Conservation (phyloP, 2,888 invertebrate species). For the Ditula angustiorana region DNA sequence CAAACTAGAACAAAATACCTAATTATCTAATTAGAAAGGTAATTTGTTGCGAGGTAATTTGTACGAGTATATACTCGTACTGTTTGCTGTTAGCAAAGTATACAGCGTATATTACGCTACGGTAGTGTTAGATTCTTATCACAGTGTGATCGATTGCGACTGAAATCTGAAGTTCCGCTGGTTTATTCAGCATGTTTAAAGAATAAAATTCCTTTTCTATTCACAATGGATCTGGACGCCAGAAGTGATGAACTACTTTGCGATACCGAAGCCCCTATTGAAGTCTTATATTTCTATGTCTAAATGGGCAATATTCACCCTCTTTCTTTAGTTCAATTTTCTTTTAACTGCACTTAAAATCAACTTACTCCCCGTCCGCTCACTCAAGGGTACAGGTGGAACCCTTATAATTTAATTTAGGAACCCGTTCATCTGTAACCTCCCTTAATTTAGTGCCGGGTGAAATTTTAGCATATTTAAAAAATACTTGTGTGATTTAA, state of each 20-base stretch:
- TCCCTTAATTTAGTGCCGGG: conserved; percentile 32
- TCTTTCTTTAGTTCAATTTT: conserved; percentile 33
- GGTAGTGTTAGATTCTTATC: background rate
- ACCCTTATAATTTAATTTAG: conserved; percentile 37
- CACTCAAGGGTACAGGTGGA: conserved; percentile 31
- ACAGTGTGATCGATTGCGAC: background rate
- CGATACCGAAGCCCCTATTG: background rate
- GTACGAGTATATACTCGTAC: no score
- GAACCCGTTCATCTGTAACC: conserved; percentile 36
- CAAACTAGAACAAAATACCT: no score
- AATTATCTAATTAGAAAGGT: no score
- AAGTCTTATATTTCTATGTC: background rate
- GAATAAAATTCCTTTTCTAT: background rate
- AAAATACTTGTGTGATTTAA: background rate
- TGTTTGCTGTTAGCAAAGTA: no score
- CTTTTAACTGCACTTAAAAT: conserved; percentile 38
- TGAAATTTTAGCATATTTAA: conserved; percentile 28
- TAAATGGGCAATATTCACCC: conserved; percentile 15
- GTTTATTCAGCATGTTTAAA: background rate
- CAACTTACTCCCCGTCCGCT: conserved; percentile 27
- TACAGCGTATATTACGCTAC: background rate
- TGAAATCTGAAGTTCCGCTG: background rate
- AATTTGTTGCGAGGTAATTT: no score
- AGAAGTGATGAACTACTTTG: background rate
- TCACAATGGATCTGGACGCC: background rate